These are phyloP conservation scores for Plecturocebus donacophilus DNA, from an alignment of 2,113 vertebrate species.

Conservation along the genomic window DNA sequence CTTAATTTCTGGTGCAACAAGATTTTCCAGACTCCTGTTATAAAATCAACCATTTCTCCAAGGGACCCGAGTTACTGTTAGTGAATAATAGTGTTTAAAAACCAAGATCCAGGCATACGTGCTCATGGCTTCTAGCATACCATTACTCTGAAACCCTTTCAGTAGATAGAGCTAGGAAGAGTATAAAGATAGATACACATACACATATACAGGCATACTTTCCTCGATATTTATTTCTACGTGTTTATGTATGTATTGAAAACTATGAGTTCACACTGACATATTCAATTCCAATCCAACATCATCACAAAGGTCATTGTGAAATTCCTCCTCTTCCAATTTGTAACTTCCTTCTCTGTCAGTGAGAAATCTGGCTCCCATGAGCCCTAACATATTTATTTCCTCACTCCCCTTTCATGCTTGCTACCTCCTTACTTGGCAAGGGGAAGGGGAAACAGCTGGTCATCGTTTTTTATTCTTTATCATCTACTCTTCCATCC, in stretches of 20 bases:
- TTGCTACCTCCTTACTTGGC: background rate
- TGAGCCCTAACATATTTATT: background rate
- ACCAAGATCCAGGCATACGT: background rate
- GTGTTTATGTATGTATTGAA: background rate
- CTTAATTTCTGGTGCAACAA: background rate
- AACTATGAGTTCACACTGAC: background rate
- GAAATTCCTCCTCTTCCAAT: background rate
- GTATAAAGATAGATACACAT: background rate
- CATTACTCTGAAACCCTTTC: background rate
- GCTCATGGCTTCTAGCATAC: background rate
- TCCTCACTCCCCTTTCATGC: background rate
- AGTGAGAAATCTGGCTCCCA: background rate
- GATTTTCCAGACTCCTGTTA: constrained; percentile 13
- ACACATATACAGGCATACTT: background rate
- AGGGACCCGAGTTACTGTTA: background rate
- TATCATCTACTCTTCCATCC: background rate
- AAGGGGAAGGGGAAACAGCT: background rate
- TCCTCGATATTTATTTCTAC: background rate
- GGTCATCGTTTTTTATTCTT: background rate
- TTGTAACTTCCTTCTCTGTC: background rate
- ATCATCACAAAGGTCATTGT: background rate
- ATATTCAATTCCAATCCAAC: background rate
- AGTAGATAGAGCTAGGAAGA: background rate
- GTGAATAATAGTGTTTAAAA: background rate
- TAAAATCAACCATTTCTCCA: background rate